Evolutionary conservation across 2,888 invertebrate species (phyloP).

Genomic region (Heliconius erato): DNA sequence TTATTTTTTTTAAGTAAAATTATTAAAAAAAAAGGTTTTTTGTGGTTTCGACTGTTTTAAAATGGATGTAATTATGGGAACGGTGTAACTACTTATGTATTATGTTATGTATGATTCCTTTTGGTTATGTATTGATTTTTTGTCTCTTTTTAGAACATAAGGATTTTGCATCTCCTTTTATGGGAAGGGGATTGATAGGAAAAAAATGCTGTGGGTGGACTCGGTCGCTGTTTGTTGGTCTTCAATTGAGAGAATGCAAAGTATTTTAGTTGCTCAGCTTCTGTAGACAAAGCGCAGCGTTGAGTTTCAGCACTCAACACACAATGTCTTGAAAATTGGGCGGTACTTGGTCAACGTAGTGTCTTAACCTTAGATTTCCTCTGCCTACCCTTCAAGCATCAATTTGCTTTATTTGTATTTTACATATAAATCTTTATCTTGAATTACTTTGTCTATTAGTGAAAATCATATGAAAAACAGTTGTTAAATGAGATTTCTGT

Average conservation of each 20-base stretch:
- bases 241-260: too few species aligned
- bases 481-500: too few species aligned
- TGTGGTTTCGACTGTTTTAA: not conserved
- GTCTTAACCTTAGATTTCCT: not conserved
- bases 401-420: too few species aligned
- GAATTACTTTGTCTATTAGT: too few species aligned
- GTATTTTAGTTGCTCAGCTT: too few species aligned
- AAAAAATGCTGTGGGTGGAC: too few species aligned
- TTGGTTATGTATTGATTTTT: not conserved
- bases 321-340: not conserved
- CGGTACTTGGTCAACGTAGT: not conserved
- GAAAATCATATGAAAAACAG: too few species aligned
- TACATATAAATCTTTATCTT: too few species aligned
- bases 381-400: too few species aligned
- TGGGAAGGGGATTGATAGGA: too few species aligned
- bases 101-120: not conserved
- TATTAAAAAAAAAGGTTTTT: constrained; percentile 1
- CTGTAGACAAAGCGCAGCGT: not conserved
- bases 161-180: not conserved
- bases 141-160: not conserved
- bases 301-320: not conserved
- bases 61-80: constrained; percentile 19
- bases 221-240: too few species aligned
- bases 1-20: not conserved
- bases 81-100: not conserved